Conservation (phyloP, 2,888 invertebrate species). For the Plagodis dolabraria region DNA sequence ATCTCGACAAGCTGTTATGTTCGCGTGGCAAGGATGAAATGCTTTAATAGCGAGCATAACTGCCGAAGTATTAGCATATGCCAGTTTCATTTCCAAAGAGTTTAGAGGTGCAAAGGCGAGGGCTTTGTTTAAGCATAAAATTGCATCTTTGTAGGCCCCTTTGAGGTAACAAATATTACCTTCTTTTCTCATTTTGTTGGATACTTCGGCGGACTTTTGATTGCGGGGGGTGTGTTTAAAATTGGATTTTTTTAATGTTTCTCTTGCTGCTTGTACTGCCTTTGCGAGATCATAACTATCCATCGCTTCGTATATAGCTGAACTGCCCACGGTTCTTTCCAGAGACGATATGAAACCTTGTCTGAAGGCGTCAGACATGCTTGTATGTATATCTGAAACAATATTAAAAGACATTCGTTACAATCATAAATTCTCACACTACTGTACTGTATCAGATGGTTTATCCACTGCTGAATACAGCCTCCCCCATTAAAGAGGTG, state of each 20-base stretch:
- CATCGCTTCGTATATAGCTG: constrained; percentile 18
- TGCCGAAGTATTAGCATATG: constrained; percentile 24
- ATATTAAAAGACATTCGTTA: too few species aligned
- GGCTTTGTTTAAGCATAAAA: constrained; percentile 20
- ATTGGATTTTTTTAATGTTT: not conserved
- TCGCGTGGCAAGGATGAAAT: constrained; percentile 15
- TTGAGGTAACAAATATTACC: constrained; percentile 18
- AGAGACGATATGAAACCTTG: not conserved
- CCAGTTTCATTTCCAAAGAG: constrained; percentile 19
- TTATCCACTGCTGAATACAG: too few species aligned
- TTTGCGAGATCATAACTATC: constrained; percentile 18
- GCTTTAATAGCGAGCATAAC: constrained; percentile 17
- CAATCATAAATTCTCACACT: too few species aligned
- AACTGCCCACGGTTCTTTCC: not conserved
- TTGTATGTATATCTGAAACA: too few species aligned
- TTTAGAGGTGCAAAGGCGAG: constrained; percentile 14
- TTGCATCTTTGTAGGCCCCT: constrained; percentile 1
- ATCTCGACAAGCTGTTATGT: constrained; percentile 1
- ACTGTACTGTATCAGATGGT: too few species aligned
- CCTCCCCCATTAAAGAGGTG: too few species aligned
- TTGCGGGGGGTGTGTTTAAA: not conserved
- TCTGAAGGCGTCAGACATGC: not conserved
- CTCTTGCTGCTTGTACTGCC: constrained; percentile 9
- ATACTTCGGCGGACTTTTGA: constrained; percentile 6
- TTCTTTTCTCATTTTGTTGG: not conserved